Evolutionary conservation across 2,888 invertebrate species (phyloP).

Genomic region (Neoitamus cyanurus): DNA sequence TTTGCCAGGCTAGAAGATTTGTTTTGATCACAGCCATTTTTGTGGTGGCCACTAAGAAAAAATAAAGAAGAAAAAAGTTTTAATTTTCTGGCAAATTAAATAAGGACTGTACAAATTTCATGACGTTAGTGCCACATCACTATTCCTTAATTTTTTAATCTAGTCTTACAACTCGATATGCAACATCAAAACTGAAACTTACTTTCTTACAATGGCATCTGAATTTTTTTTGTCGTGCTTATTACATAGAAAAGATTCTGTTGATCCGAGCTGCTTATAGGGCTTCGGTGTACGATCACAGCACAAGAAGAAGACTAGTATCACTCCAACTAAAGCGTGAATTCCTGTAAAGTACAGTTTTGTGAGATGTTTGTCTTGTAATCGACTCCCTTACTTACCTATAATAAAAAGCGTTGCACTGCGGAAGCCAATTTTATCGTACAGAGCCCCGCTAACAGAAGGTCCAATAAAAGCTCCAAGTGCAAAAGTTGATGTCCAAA

Average conservation of each 20-base stretch:
- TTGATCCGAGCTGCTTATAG: constrained; percentile 64
- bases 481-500: constrained; percentile 92
- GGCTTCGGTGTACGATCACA: constrained; percentile 56
- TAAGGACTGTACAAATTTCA: too few species aligned
- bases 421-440: constrained; percentile 78
- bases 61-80: neutral
- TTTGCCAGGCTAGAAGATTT: constrained; percentile 1
- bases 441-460: constrained; percentile 78
- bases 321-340: constrained; percentile 55
- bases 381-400: constrained; percentile 50
- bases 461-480: constrained; percentile 89
- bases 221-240: constrained; percentile 22
- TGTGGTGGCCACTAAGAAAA: neutral
- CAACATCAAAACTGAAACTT: neutral
- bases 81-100: neutral
- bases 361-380: neutral
- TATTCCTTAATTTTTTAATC: neutral
- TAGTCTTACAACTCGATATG: too few species aligned
- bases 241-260: constrained; percentile 57
- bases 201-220: constrained; percentile 2
- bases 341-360: constrained; percentile 25
- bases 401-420: constrained; percentile 78
- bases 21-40: constrained; percentile 8
- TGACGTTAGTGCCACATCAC: too few species aligned
- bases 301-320: constrained; percentile 67